These are phyloP conservation scores for Alentia gelatinosa DNA, from an alignment of 2,888 invertebrate genomes.

Conservation along the genomic window DNA sequence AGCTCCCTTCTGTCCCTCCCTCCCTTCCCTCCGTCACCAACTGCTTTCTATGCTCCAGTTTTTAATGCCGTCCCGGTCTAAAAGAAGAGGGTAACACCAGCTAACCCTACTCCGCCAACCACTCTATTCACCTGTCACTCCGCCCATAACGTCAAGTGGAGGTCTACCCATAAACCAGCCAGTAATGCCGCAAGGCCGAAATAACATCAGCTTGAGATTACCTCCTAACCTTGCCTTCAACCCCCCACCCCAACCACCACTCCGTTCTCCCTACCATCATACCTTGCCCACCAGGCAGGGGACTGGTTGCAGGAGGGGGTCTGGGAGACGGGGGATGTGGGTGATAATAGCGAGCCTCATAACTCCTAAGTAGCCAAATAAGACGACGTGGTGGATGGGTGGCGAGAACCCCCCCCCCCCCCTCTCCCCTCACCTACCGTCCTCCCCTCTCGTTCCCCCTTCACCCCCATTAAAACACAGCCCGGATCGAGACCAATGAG, in stretches of 20 bases:
- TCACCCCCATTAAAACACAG: constrained; percentile 30
- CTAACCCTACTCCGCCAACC: background rate
- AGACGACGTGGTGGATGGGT: background rate
- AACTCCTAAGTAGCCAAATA: constrained; percentile 29
- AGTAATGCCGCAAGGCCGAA: background rate
- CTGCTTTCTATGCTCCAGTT: background rate
- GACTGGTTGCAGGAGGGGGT: too few relatives aligned
- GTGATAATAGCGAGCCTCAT: constrained; percentile 30
- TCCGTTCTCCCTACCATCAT: background rate
- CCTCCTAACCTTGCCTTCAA: background rate
- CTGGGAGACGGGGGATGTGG: too few relatives aligned
- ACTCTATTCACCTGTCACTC: background rate
- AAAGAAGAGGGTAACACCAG: background rate
- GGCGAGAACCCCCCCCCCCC: too few relatives aligned
- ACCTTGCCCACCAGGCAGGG: background rate
- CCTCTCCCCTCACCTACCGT: too few relatives aligned
- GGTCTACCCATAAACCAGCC: background rate
- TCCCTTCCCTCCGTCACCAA: background rate
- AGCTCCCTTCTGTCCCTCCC: background rate
- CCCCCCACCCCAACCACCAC: background rate
- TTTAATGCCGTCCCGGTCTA: too few relatives aligned
- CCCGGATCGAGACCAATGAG: constrained; percentile 10
- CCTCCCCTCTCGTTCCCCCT: too few relatives aligned
- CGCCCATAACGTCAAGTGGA: background rate
- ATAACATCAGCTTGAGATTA: background rate